Evolutionary conservation across 2,888 invertebrate species (phyloP).

Genomic region (Epinotia bilunana): DNA sequence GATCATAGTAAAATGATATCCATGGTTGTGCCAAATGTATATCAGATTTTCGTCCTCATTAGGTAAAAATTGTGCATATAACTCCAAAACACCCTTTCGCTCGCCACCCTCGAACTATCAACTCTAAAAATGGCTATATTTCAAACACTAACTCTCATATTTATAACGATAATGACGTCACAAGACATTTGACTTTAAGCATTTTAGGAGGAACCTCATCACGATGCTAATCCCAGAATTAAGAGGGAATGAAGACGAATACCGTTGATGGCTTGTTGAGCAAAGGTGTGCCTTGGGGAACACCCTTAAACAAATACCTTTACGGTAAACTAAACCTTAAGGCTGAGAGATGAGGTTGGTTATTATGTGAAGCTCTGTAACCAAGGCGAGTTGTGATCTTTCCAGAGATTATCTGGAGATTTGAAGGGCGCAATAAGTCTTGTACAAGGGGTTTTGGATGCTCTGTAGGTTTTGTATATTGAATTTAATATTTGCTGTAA

Average conservation of each 20-base stretch:
- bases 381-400: slow-evolving; percentile 25
- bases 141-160: slow-evolving; percentile 16
- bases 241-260: slow-evolving; percentile 34
- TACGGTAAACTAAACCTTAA: neutral
- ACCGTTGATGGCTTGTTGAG: slow-evolving; percentile 20
- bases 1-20: no score
- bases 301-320: neutral
- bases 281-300: slow-evolving; percentile 31
- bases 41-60: no score
- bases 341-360: neutral
- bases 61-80: no score
- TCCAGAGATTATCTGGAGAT: slow-evolving; percentile 40
- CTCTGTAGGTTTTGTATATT: slow-evolving; percentile 1
- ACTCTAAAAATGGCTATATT: neutral
- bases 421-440: slow-evolving; percentile 35
- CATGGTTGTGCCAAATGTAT: no score
- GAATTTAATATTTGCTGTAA: neutral
- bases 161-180: slow-evolving; percentile 20
- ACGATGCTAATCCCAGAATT: slow-evolving; percentile 33
- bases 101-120: neutral
- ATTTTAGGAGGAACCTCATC: slow-evolving; percentile 34
- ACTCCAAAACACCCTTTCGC: neutral
- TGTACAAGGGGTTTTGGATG: slow-evolving; percentile 19
- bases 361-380: neutral
- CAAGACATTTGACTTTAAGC: slow-evolving; percentile 30